phyloP scores from a whole-genome alignment of 2,888 invertebrate species.

The Aelia acuminata region DNA sequence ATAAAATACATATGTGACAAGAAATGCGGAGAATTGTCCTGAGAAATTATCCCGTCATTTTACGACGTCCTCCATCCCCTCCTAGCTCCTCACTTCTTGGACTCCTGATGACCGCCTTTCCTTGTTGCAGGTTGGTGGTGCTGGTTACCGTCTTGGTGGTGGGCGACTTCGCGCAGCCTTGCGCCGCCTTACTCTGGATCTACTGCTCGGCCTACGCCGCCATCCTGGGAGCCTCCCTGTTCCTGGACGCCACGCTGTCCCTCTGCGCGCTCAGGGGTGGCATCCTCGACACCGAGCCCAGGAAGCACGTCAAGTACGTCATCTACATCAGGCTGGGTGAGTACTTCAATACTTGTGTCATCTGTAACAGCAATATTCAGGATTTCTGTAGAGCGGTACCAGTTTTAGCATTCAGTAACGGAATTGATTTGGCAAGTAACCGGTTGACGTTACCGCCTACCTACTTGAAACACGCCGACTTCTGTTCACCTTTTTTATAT shows the following conservation, averaged over 20 bases:
- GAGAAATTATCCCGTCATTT: too few relatives aligned
- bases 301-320: slow-evolving; percentile 83
- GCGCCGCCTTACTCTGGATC: slow-evolving; percentile 73
- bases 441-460: too few relatives aligned
- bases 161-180: slow-evolving; percentile 73
- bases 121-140: slow-evolving; percentile 75
- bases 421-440: too few relatives aligned
- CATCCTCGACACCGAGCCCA: slow-evolving; percentile 81
- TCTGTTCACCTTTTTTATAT: too few relatives aligned
- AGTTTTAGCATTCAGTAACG: too few relatives aligned
- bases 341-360: slow-evolving; percentile 68
- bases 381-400: too few relatives aligned
- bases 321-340: slow-evolving; percentile 84
- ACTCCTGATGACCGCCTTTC: slow-evolving; percentile 8
- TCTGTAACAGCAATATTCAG: too few relatives aligned
- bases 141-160: slow-evolving; percentile 74
- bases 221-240: slow-evolving; percentile 75
- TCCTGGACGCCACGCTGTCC: slow-evolving; percentile 81
- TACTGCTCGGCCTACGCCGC: slow-evolving; percentile 76
- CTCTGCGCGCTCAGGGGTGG: slow-evolving; percentile 84
- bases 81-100: neutral
- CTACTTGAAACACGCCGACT: too few relatives aligned
- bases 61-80: too few relatives aligned
- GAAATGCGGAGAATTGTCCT: too few relatives aligned
- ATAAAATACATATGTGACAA: too few relatives aligned